Base-by-base conservation (phyloP, 2,797 vertebrate species). In the Crenuchus spilurus region DNA sequence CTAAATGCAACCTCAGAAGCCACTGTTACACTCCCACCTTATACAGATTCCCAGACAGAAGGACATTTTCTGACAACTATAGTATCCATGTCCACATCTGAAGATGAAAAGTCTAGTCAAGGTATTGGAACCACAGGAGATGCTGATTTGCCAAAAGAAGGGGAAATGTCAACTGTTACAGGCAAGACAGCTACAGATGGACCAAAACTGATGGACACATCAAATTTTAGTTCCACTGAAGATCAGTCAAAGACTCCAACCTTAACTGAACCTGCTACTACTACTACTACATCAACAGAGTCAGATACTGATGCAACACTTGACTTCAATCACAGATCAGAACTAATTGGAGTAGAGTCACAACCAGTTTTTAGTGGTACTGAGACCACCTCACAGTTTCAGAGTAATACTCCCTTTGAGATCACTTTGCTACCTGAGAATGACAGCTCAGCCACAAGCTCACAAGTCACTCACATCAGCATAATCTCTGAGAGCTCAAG, bases 21-120 rank as follows among this genome's bases (percentile, higher is more conserved):
- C 14, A 49, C 76, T 28, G n/a, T 70, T 31, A 71, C 74, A 22
- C 65, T 63, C 39, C 39, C 48, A 7, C 30, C 65, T 26, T 18
- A 54, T 5, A 58, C 48, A 41, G 72, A 81, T 16, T 16, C 60
- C 24, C 16, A 54, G 13, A 44, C 60, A 41, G 33, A 55, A 48
- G 62, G 52, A 74, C 30, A 92, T 85, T 87, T 83, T 14, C 42
- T 72, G 64, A 31, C 70, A 70, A 71, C 83, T 31, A 62, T 75
- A 58, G 14, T 81, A 8, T 49, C 76, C 62, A 65, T 49, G 35
- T 20, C 72, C 52, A 44, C 2, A 33, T 67, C 58, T 75, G 30
- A 70, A 26, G 35, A 76, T 42, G 28, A 48, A 48, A 48, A 1
- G 18, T 20, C 44, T 22, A 20, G 6, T 48, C 18, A 20, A 22